Conservation (phyloP, 2,888 invertebrate species). For the Meliscaeva auricollis region DNA sequence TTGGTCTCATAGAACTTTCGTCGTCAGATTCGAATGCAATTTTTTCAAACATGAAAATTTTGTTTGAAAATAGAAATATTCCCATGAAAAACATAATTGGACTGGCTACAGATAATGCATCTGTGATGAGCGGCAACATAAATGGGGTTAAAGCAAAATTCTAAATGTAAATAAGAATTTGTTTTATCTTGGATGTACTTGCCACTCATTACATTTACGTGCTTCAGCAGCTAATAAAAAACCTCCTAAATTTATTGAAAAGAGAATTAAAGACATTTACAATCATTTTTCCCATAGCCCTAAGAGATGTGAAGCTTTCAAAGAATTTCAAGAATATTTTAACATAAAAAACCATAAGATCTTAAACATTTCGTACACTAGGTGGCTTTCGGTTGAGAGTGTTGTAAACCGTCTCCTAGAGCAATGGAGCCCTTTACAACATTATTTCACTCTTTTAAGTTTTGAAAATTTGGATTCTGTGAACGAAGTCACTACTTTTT, state of each 20-base stretch:
- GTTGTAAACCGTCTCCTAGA: slow-evolving; percentile 42
- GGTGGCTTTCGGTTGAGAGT: slow-evolving; percentile 40
- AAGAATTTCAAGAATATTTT: slow-evolving; percentile 43
- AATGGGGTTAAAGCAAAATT: slow-evolving; percentile 25
- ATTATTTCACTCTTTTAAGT: slow-evolving; percentile 28
- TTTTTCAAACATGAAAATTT: slow-evolving; percentile 19
- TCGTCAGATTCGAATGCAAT: slow-evolving; percentile 11
- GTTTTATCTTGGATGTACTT: slow-evolving; percentile 52
- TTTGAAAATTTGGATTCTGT: slow-evolving; percentile 28
- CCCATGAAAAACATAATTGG: slow-evolving; percentile 37
- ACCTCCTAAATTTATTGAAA: slow-evolving; percentile 21
- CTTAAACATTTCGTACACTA: slow-evolving; percentile 13
- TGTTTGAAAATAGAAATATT: slow-evolving; percentile 32
- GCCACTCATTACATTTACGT: slow-evolving; percentile 42
- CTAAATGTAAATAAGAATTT: slow-evolving; percentile 29
- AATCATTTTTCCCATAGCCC: slow-evolving; percentile 45
- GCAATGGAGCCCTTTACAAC: slow-evolving; percentile 42
- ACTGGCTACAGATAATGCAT: slow-evolving; percentile 49
- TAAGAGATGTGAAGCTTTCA: neutral
- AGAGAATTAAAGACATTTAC: slow-evolving; percentile 37
- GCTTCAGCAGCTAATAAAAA: slow-evolving; percentile 36
- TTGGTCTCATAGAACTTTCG: slow-evolving; percentile 34
- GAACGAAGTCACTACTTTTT: slow-evolving; percentile 9
- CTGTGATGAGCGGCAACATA: slow-evolving; percentile 34
- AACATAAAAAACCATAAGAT: slow-evolving; percentile 17